phyloP scores from a whole-genome alignment of 2,113 vertebrate species.

The Chloropsis cyanopogon region DNA sequence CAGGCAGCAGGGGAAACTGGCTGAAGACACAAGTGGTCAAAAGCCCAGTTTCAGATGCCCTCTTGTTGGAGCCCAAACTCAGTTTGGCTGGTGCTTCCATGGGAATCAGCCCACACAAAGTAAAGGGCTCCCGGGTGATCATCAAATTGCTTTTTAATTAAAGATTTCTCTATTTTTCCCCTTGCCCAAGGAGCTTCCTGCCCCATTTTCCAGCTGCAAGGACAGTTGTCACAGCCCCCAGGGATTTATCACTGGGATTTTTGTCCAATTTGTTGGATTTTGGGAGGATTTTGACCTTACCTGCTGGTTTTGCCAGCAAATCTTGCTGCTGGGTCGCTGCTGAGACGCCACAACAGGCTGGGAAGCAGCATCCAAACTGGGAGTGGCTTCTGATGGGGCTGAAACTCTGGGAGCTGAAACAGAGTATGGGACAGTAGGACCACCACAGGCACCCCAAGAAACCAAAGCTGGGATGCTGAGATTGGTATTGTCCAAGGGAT shows the following conservation, averaged over 20 bases:
- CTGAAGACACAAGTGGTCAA: not conserved
- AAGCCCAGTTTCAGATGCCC: not conserved
- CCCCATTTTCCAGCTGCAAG: not conserved
- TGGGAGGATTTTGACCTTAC: not conserved
- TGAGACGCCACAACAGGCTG: not conserved
- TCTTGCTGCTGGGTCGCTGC: not conserved
- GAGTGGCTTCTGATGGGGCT: not conserved
- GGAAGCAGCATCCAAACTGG: fast-evolving
- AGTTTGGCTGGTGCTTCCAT: fast-evolving
- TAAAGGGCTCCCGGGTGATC: not conserved
- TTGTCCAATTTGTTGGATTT: not conserved
- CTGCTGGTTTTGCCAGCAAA: not conserved
- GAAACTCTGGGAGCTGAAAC: fast-evolving
- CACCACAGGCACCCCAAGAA: not conserved
- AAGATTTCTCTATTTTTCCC: not conserved
- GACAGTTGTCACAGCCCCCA: fast-evolving
- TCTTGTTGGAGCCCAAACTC: not conserved
- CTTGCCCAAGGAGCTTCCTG: not conserved
- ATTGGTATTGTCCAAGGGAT: not conserved
- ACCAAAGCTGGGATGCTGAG: not conserved
- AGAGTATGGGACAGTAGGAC: fast-evolving
- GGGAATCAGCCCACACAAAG: not conserved
- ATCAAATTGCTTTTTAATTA: not conserved
- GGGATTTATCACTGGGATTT: not conserved
- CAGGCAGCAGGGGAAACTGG: not conserved